Percentiles rank a stretch among this genome's conserved stretches.
phyloP scores from a whole-genome alignment of 2,888 invertebrate species.

The Macaria liturata region DNA sequence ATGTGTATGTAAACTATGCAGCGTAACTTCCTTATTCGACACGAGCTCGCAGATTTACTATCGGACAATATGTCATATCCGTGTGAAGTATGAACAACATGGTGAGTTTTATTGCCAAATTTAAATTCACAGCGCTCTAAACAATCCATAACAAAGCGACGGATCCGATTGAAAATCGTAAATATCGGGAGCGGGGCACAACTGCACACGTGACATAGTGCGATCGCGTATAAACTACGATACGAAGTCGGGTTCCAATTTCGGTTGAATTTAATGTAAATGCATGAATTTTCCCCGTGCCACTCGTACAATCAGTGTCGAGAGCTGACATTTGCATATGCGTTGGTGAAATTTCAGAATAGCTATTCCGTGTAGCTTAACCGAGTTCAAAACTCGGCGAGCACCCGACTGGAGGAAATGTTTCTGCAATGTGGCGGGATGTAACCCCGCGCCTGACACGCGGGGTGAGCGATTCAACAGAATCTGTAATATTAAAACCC shows the following conservation, averaged over 20 bases:
- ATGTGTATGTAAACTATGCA: constrained; percentile 5
- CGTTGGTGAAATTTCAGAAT: constrained; percentile 78
- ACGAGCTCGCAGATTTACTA: constrained; percentile 14
- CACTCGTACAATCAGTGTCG: constrained; percentile 82
- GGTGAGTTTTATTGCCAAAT: constrained; percentile 26
- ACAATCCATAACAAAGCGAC: constrained; percentile 44
- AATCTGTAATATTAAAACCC: constrained; percentile 55
- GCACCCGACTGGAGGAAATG: constrained; percentile 61
- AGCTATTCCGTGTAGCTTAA: constrained; percentile 75
- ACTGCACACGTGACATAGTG: constrained; percentile 61
- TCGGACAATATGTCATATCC: constrained; percentile 20
- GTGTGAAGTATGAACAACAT: constrained; percentile 6
- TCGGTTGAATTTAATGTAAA: constrained; percentile 81
- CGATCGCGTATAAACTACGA: constrained; percentile 70
- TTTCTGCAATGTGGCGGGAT: constrained; percentile 59
- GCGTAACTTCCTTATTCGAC: constrained; percentile 11
- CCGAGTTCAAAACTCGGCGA: constrained; percentile 77
- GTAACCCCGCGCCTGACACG: constrained; percentile 61
- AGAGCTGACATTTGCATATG: constrained; percentile 82
- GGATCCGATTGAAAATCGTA: constrained; percentile 75
- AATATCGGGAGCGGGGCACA: constrained; percentile 59
- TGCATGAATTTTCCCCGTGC: constrained; percentile 80
- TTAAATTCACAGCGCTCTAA: constrained; percentile 31
- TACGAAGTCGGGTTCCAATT: constrained; percentile 73
- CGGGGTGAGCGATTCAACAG: constrained; percentile 46